Percentiles rank a stretch among this genome's conserved stretches.
Conservation (phyloP, 2,797 vertebrate genomes). For the Pagetopsis macropterus region DNA sequence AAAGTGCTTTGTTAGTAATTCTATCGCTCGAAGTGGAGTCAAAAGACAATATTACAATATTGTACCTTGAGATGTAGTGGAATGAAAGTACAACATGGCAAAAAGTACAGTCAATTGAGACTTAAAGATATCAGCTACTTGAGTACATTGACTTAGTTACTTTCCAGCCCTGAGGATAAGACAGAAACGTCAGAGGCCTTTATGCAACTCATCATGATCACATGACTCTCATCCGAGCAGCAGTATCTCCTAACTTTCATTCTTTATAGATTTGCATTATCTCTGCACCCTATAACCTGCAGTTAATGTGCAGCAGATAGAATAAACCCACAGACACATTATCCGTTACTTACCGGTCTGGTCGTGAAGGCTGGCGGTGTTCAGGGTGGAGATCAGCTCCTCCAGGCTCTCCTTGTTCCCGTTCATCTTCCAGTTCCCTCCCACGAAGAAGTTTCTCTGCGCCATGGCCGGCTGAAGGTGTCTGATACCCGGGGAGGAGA, state of each 20-base stretch:
- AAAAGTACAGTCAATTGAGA: not conserved
- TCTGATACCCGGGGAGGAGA: not conserved
- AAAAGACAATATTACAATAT: not conserved
- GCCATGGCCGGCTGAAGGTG: conserved; percentile 76
- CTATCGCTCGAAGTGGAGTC: too few species aligned
- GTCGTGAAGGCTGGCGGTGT: conserved; percentile 84
- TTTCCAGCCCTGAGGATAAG: not conserved
- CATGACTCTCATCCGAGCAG: conserved; percentile 22
- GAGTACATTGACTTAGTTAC: conserved; percentile 9
- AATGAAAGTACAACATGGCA: not conserved
- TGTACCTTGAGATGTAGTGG: not conserved
- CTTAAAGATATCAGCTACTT: not conserved
- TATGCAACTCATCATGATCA: conserved; percentile 34
- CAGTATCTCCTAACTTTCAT: not conserved
- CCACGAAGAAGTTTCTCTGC: conserved; percentile 90
- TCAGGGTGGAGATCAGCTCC: conserved; percentile 86
- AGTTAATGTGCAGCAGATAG: not conserved
- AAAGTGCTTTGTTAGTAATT: too few species aligned
- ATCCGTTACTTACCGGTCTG: conserved; percentile 80
- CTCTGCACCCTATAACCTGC: not conserved
- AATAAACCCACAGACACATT: not conserved
- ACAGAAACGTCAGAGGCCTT: conserved; percentile 32
- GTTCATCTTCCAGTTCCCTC: conserved; percentile 96
- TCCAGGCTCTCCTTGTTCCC: conserved; percentile 87
- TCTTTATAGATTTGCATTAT: not conserved